These are phyloP conservation scores for Laspeyria flexula DNA, from an alignment of 2,888 invertebrate genomes.

Conservation along the genomic window DNA sequence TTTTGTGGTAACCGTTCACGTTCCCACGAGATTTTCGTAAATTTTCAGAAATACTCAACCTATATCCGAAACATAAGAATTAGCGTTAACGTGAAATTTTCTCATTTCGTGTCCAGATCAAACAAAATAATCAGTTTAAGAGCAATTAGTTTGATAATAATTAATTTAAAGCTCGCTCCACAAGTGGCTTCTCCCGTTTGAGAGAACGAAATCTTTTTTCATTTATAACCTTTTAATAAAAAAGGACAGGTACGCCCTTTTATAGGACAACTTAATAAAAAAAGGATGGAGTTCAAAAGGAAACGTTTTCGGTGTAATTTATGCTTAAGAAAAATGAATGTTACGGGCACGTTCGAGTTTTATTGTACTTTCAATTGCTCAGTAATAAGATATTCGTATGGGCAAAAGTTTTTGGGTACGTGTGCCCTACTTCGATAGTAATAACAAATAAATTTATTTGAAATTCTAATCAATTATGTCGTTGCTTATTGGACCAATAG, in stretches of 20 bases:
- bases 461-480: too few relatives aligned
- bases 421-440: conserved; percentile 24
- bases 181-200: conserved; percentile 48
- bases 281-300: conserved; percentile 54
- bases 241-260: conserved; percentile 50
- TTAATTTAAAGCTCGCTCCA: conserved; percentile 50
- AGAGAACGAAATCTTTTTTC: conserved; percentile 51
- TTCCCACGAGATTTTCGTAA: background rate
- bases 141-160: conserved; percentile 49
- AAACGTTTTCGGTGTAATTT: conserved; percentile 59
- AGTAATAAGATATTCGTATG: conserved; percentile 39
- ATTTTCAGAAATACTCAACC: too few relatives aligned
- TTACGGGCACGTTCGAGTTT: conserved; percentile 65
- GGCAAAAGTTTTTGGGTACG: conserved; percentile 25
- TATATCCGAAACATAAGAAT: conserved; percentile 17
- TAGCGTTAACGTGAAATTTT: conserved; percentile 31
- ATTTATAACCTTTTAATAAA: conserved; percentile 60
- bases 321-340: conserved; percentile 64
- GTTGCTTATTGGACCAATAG: too few relatives aligned
- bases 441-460: conserved; percentile 6
- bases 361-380: conserved; percentile 63
- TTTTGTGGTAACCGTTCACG: conserved; percentile 25
- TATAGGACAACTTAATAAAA: conserved; percentile 60
- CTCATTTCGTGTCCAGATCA: conserved; percentile 35
- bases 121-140: conserved; percentile 41